phyloP scores from a whole-genome alignment of 2,888 invertebrate species.

The Zonitis immaculata region DNA sequence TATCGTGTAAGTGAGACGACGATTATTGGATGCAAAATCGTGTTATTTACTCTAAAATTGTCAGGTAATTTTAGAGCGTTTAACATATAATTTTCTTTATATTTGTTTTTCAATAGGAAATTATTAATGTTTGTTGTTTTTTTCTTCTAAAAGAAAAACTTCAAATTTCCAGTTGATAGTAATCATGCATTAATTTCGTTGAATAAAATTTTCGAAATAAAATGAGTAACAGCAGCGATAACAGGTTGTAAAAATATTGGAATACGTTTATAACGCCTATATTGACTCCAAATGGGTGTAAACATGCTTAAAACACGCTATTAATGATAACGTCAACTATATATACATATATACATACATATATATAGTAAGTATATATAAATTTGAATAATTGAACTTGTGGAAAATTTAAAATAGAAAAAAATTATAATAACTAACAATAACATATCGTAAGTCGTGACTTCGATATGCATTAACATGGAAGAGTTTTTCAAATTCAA shows the following conservation, averaged over 20 bases:
- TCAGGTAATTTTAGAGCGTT: background rate
- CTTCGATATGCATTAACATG: constrained; percentile 30
- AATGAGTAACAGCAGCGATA: no score
- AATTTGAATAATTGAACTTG: no score
- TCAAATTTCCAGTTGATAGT: no score
- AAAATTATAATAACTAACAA: no score
- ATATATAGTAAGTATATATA: no score
- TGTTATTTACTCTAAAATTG: constrained; percentile 3
- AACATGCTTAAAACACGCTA: constrained; percentile 26
- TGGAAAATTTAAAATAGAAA: no score
- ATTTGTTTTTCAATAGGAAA: background rate
- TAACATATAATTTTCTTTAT: constrained; percentile 8
- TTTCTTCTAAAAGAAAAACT: no score
- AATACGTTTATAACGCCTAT: constrained; percentile 20
- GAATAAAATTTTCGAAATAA: no score
- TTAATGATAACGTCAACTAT: constrained; percentile 27
- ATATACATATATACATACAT: no score
- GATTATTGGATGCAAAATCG: constrained; percentile 1
- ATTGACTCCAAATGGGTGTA: constrained; percentile 19
- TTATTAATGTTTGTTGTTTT: background rate
- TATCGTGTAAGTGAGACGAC: constrained; percentile 7
- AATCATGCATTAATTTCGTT: no score
- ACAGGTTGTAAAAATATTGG: no score
- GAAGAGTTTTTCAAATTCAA: constrained; percentile 16
- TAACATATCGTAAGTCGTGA: constrained; percentile 22